Percentiles rank a stretch among this genome's conserved stretches.
Evolutionary conservation across 2,888 invertebrate genomes (phyloP).

Genomic region (Apoderus coryli): DNA sequence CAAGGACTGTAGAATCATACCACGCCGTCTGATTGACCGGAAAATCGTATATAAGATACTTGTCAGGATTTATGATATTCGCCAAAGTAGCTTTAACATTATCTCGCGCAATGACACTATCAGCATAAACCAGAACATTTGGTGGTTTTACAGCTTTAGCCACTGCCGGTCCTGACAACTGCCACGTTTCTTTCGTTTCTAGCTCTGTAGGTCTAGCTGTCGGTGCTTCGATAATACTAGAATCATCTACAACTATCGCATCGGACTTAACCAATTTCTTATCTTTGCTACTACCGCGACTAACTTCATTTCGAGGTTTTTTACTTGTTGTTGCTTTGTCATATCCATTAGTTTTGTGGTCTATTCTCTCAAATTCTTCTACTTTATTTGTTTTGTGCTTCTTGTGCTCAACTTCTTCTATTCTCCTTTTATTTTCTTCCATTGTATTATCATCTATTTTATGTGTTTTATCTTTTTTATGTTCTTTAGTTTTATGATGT

Average conservation of each 20-base stretch:
- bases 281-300: conserved; percentile 18
- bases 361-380: conserved; percentile 6
- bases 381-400: conserved; percentile 7
- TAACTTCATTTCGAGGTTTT: conserved; percentile 12
- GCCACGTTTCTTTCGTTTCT: conserved; percentile 5
- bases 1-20: conserved; percentile 33
- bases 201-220: conserved; percentile 15
- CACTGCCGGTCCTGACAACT: background rate
- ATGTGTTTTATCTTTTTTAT: conserved; percentile 10
- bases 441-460: conserved; percentile 6
- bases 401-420: conserved; percentile 6
- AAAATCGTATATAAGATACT: conserved; percentile 54
- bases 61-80: conserved; percentile 54
- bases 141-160: conserved; percentile 43
- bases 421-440: too few species aligned
- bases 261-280: conserved; percentile 20
- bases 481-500: conserved; percentile 14
- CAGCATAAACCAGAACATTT: conserved; percentile 69
- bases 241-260: too few species aligned
- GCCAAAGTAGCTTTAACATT: conserved; percentile 57
- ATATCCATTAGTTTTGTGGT: conserved; percentile 9
- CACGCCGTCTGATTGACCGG: conserved; percentile 25
- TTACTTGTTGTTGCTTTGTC: conserved; percentile 10
- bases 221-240: conserved; percentile 17
- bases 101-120: conserved; percentile 58